Evolutionary conservation across 2,797 vertebrate genomes (phyloP).

Genomic region (Pseudochirops corinnae): DNA sequence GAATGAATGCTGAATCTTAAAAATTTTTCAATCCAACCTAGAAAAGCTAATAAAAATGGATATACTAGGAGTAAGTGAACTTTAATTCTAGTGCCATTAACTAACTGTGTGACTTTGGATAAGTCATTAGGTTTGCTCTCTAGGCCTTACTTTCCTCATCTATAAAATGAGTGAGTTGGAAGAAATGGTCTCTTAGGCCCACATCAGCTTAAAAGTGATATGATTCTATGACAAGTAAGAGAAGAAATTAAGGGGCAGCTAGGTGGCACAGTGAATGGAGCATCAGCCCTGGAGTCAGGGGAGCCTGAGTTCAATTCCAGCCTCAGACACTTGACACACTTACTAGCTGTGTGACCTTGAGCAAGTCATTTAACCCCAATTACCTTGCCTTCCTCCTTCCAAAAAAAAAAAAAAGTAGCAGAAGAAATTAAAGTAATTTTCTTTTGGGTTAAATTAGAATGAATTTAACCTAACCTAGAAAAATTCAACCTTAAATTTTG

Average conservation of each 20-base stretch:
- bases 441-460: conserved; percentile 18
- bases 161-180: conserved; percentile 5
- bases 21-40: not conserved
- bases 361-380: too few species aligned
- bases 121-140: not conserved
- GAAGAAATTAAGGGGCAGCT: not conserved
- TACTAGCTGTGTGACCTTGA: too few species aligned
- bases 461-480: not conserved
- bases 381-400: too few species aligned
- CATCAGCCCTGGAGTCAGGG: too few species aligned
- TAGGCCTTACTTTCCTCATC: not conserved
- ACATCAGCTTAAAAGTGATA: conserved; percentile 8
- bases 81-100: not conserved
- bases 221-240: not conserved
- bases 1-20: not conserved
- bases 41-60: not conserved
- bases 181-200: not conserved
- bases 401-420: not conserved
- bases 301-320: too few species aligned
- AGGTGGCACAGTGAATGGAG: too few species aligned
- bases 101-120: not conserved
- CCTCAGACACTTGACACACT: too few species aligned
- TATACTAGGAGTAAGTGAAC: not conserved
- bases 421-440: not conserved
- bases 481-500: conserved; percentile 18